A percentile compares a stretch with the other conserved stretches of the same genome.
Evolutionary conservation across 2,888 invertebrate genomes (phyloP).

Genomic region (Clanis bilineata): DNA sequence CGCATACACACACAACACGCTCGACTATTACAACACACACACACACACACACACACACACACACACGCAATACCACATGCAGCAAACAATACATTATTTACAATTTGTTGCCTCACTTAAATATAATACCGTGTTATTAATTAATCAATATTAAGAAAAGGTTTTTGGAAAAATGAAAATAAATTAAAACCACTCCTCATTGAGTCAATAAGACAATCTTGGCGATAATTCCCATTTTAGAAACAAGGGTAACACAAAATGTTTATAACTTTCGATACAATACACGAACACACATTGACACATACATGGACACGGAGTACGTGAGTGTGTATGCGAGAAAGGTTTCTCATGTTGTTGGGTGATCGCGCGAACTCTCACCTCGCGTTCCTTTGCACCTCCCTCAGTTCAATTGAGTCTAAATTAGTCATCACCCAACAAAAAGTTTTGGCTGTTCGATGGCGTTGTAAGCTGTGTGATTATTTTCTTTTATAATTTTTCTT

Average conservation of each 20-base stretch:
- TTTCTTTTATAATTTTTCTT: constrained; percentile 62
- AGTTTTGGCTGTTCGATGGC: constrained; percentile 72
- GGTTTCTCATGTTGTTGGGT: constrained; percentile 69
- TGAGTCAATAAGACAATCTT: no score
- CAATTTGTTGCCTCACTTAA: neutral
- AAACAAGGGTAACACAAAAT: no score
- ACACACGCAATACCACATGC: constrained; percentile 25
- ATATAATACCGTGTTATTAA: no score
- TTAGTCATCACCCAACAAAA: constrained; percentile 72
- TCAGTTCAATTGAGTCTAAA: constrained; percentile 40
- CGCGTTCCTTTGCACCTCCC: constrained; percentile 59
- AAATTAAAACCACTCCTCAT: no score
- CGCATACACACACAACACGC: constrained; percentile 30
- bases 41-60: constrained; percentile 26
- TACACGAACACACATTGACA: neutral
- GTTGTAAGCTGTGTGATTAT: constrained; percentile 77
- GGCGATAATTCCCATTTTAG: no score
- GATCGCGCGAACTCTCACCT: constrained; percentile 63
- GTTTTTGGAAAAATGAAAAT: no score
- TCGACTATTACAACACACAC: constrained; percentile 28
- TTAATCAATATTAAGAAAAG: no score
- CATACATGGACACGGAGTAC: constrained; percentile 22
- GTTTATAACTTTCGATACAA: no score
- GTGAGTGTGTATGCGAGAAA: constrained; percentile 69
- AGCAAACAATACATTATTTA: neutral